Conservation (phyloP, 1,140 invertebrate species). For the Homalodisca vitripennis region DNA sequence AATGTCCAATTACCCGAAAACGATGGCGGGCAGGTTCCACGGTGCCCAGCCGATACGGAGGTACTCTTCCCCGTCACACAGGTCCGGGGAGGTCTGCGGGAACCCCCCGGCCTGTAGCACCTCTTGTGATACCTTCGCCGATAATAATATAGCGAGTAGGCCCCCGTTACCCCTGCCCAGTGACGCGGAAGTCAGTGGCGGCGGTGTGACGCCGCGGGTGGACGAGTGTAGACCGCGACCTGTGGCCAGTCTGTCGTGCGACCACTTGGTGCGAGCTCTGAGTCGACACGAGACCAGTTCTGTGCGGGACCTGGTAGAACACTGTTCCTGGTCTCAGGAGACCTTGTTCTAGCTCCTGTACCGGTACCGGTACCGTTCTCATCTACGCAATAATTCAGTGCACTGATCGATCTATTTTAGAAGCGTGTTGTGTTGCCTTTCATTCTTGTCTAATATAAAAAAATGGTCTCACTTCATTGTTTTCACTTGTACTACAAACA, state of each 20-base stretch:
- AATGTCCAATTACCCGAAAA: conserved; percentile 13
- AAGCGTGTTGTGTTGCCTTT: too few species aligned
- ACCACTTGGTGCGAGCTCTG: conserved; percentile 35
- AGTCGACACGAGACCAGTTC: conserved; percentile 30
- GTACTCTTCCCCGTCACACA: conserved; percentile 31
- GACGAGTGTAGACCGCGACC: conserved; percentile 29
- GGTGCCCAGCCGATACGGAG: conserved; percentile 15
- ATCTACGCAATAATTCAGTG: too few species aligned
- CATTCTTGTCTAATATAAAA: too few species aligned
- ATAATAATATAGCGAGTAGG: background rate
- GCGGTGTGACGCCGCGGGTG: background rate
- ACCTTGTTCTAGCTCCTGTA: conserved; percentile 40
- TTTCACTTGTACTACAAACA: too few species aligned
- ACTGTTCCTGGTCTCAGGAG: conserved; percentile 42
- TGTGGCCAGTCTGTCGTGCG: conserved; percentile 31
- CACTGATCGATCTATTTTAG: too few species aligned
- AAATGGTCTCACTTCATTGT: too few species aligned
- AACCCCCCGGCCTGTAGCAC: too few species aligned
- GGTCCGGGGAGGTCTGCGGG: background rate
- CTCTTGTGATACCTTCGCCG: conserved; percentile 18
- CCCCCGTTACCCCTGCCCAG: background rate
- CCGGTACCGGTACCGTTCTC: too few species aligned
- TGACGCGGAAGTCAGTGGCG: background rate
- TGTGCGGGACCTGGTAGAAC: conserved; percentile 33
- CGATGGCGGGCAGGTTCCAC: conserved; percentile 23